phyloP scores from a whole-genome alignment of 53 echinoderm and acorn worm species.

The Apostichopus leukothele region DNA sequence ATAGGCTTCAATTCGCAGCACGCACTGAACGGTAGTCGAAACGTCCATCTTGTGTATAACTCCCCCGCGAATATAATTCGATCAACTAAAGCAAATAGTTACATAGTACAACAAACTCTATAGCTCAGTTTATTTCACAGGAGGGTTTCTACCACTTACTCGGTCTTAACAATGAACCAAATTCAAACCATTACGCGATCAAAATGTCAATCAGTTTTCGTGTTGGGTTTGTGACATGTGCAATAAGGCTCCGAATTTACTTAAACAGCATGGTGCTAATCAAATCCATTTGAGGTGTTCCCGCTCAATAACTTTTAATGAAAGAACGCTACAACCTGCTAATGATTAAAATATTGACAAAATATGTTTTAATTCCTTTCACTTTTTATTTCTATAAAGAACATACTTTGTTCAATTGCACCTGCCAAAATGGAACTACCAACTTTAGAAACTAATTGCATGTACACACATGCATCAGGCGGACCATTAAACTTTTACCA shows the following conservation, averaged over 20 bases:
- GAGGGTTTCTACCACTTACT: neutral
- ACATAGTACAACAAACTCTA: no score
- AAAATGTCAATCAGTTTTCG: neutral
- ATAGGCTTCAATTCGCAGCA: neutral
- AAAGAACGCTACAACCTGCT: slow-evolving; percentile 7
- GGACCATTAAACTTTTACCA: no score
- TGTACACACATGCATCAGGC: no score
- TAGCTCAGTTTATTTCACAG: neutral
- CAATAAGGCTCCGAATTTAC: neutral
- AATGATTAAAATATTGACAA: slow-evolving; percentile 1
- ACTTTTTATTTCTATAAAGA: no score
- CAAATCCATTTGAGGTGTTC: slow-evolving; percentile 3
- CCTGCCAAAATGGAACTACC: no score
- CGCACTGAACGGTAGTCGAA: neutral
- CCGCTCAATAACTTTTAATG: neutral
- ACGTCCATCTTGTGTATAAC: no score
- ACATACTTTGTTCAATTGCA: no score
- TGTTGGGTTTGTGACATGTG: neutral
- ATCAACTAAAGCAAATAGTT: no score
- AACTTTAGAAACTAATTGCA: no score
- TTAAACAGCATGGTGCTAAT: neutral
- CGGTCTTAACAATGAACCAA: neutral
- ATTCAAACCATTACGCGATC: neutral
- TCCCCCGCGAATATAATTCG: no score
- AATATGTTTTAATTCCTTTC: neutral